Evolutionary conservation across 2,888 invertebrate genomes (phyloP), one percentile per base, ranked within the genome.

Genomic region (Diarsia brunnea): DNA sequence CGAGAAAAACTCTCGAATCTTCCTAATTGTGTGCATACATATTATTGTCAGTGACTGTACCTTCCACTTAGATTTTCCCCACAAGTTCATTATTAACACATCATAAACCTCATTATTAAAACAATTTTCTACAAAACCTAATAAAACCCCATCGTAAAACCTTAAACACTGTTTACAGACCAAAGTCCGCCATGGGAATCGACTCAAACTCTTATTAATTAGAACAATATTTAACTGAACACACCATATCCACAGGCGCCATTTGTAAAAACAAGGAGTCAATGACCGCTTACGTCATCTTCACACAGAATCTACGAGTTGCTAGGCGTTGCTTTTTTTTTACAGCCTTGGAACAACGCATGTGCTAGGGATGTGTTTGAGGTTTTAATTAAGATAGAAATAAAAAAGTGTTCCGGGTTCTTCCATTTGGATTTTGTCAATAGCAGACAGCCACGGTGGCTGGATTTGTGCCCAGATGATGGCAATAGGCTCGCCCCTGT

Each of bases 211-310:
- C 73, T 81, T 82, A 85, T 79, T 87, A 87, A 89, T 89, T 86
- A 84, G 83, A 84, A 86, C 86, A 80, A 84, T 85, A 89, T 86
- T 86, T 87, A 85, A 82, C 82, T 78, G 78, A 75, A 73, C 71
- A 80, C 78, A 79, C 80, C 77, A 86, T 82, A 81, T 73, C 61
- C 81, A 45, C 71, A 84, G 88, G 91, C 91, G 91, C 91, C 91
- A 86, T 87, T 87, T 87, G 88, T 85, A 86, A 85, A 89, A 90
- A 88, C 84, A 81, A 16, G 64, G 71, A 87, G 75, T 89, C 89
- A 84, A 73, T 65, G 86, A 75, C 83, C 88, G 67, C 63, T 91
- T 90, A 86, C 92, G 88, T 91, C 90, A 92, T 87, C 82, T 61
- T 65, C 78, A 77, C 85, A 73, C 61, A 72, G 68, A 89, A 88